These are phyloP conservation scores for Bruchidius siliquastri DNA, from an alignment of 2,888 invertebrate species.

Conservation along the genomic window DNA sequence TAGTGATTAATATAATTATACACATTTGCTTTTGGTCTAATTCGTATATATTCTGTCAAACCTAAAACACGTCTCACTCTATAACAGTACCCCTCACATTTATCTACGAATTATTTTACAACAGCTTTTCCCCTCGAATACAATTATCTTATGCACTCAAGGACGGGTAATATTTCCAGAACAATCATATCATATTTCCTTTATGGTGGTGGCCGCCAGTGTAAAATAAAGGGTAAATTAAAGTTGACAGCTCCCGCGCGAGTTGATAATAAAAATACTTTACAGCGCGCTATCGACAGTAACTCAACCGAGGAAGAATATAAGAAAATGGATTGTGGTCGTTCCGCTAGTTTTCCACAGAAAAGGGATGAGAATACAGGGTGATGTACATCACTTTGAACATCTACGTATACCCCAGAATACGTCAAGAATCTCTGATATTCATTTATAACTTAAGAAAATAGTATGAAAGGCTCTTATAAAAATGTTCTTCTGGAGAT, in stretches of 20 bases:
- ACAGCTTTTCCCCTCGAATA: not conserved
- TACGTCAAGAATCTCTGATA: no score
- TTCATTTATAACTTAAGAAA: no score
- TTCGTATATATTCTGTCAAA: no score
- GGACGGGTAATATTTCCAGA: not conserved
- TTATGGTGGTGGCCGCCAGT: not conserved
- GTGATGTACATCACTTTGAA: not conserved
- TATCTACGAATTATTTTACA: no score
- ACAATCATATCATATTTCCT: not conserved
- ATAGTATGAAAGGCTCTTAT: no score
- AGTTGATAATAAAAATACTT: not conserved
- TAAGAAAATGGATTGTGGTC: not conserved
- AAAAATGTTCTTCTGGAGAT: no score
- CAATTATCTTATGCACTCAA: not conserved
- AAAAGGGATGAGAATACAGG: not conserved
- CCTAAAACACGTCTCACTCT: no score
- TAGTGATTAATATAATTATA: no score
- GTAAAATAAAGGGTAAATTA: not conserved
- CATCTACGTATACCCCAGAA: no score
- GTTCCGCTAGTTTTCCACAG: not conserved
- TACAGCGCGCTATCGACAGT: not conserved
- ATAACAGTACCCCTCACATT: no score
- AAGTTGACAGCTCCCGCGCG: not conserved
- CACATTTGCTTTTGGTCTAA: no score
- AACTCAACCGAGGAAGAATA: not conserved